These are phyloP conservation scores for Lepidochrysops patricia DNA, from an alignment of 2,888 invertebrate genomes.

Conservation along the genomic window DNA sequence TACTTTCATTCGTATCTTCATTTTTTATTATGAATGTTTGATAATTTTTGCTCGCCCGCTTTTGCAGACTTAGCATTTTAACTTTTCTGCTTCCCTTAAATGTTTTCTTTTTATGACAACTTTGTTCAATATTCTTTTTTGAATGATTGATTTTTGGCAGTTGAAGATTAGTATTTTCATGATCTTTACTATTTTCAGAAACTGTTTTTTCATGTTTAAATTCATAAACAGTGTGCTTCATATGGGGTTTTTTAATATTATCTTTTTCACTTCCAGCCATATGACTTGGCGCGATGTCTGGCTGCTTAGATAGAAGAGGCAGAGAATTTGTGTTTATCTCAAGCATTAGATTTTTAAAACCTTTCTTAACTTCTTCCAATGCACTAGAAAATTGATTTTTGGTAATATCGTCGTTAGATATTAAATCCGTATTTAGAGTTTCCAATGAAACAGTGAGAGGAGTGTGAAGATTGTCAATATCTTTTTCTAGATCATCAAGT, in stretches of 20 bases:
- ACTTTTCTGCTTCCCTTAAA: slow-evolving; percentile 45
- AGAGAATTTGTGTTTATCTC: slow-evolving; percentile 27
- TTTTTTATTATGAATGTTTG: slow-evolving; percentile 52
- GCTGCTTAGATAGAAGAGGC: slow-evolving; percentile 21
- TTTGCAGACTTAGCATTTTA: slow-evolving; percentile 45
- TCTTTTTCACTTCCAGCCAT: slow-evolving; percentile 20
- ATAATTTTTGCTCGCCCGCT: slow-evolving; percentile 41
- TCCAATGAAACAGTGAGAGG: slow-evolving; percentile 58
- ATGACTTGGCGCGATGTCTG: slow-evolving; percentile 22
- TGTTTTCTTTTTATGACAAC: slow-evolving; percentile 39
- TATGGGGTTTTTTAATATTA: slow-evolving; percentile 27
- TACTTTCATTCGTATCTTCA: slow-evolving; percentile 36
- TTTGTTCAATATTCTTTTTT: slow-evolving; percentile 39
- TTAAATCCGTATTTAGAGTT: slow-evolving; percentile 35
- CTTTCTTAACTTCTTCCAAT: slow-evolving; percentile 48
- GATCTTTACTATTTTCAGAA: slow-evolving; percentile 17
- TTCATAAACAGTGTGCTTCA: slow-evolving; percentile 62
- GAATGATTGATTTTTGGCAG: slow-evolving; percentile 52
- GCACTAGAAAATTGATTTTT: slow-evolving; percentile 47
- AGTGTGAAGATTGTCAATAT: slow-evolving; percentile 48
- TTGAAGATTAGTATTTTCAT: slow-evolving; percentile 34
- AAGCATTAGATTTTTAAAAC: slow-evolving; percentile 46
- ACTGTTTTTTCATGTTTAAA: slow-evolving; percentile 41
- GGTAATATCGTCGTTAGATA: slow-evolving; percentile 18
- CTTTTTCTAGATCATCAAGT: slow-evolving; percentile 30